Evolutionary conservation across 2,113 vertebrate genomes (phyloP).

Genomic region (Hippopotamus amphibius): DNA sequence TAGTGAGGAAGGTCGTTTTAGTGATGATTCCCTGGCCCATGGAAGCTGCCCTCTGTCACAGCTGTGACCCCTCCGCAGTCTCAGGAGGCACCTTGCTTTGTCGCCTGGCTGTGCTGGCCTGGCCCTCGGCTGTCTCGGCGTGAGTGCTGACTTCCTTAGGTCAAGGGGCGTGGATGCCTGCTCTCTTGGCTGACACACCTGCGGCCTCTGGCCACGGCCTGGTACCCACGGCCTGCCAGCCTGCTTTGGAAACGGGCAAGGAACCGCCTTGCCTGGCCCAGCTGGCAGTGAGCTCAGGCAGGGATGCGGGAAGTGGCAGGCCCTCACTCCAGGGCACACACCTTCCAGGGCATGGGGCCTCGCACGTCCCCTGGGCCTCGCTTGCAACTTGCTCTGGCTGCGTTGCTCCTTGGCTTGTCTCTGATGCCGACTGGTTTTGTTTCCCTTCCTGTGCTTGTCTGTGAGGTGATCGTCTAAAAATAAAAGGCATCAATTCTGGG

Average conservation of each 20-base stretch:
- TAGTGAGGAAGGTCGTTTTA: background rate
- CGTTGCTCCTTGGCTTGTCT: background rate
- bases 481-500: background rate
- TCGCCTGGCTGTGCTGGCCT: background rate
- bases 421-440: background rate
- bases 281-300: background rate
- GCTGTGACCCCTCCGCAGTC: background rate
- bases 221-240: background rate
- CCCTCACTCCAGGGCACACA: fast-evolving
- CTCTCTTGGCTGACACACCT: background rate
- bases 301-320: background rate
- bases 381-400: background rate
- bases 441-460: background rate
- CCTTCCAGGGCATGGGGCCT: background rate
- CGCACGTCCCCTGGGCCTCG: background rate
- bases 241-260: background rate
- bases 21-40: fast-evolving
- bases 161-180: fast-evolving
- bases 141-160: background rate
- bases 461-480: constrained; percentile 66
- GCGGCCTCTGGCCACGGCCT: background rate
- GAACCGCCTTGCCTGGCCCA: background rate
- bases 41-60: background rate
- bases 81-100: background rate
- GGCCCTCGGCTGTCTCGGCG: fast-evolving